phyloP scores from a whole-genome alignment of 2,888 invertebrate species.

The Eudemis profundana region DNA sequence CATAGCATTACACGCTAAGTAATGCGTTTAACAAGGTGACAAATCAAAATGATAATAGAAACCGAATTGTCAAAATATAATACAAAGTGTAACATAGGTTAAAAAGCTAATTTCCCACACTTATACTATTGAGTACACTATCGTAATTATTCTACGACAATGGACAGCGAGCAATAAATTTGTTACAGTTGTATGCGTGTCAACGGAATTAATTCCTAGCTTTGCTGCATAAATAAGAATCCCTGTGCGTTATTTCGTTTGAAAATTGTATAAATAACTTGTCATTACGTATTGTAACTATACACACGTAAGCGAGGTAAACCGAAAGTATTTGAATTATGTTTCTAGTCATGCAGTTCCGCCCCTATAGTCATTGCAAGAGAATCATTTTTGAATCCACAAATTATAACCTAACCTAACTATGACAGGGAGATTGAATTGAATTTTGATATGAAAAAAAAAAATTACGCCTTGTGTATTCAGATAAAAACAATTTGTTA shows the following conservation, averaged over 20 bases:
- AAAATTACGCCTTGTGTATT: too few relatives aligned
- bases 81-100: constrained; percentile 52
- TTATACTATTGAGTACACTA: constrained; percentile 54
- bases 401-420: too few relatives aligned
- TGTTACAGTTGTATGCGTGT: constrained; percentile 68
- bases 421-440: too few relatives aligned
- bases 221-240: constrained; percentile 57
- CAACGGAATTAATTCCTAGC: constrained; percentile 63
- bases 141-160: constrained; percentile 64
- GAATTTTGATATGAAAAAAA: too few relatives aligned
- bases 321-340: constrained; percentile 20
- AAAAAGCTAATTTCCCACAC: constrained; percentile 78
- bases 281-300: constrained; percentile 31
- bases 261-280: constrained; percentile 35
- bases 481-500: too few relatives aligned
- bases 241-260: constrained; percentile 44
- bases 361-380: constrained; percentile 20
- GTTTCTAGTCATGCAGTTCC: constrained; percentile 6
- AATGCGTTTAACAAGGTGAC: constrained; percentile 70
- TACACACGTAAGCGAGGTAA: constrained; percentile 35
- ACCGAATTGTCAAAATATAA: constrained; percentile 81
- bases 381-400: too few relatives aligned
- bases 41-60: constrained; percentile 72
- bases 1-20: constrained; percentile 63
- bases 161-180: constrained; percentile 68